Evolutionary conservation across 1,140 invertebrate genomes (phyloP), one percentile per base, ranked within the genome.

Genomic region (Cydia amplana): DNA sequence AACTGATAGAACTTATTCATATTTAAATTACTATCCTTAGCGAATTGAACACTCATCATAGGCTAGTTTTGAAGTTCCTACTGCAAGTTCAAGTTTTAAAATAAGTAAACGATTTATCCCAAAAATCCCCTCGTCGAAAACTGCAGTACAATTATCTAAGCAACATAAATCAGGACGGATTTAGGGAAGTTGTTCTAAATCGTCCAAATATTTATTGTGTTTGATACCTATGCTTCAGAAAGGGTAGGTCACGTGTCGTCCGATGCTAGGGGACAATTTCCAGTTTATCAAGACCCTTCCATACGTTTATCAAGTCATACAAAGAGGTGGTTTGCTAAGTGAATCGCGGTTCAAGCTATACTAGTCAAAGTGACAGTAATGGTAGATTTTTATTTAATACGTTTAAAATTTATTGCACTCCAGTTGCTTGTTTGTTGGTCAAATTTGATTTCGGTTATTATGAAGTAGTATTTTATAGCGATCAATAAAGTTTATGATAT

Each of bases 201-300:
- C 82, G 80, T 85, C 84, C 85, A 87, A 91, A 91, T 88, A 89
- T 89, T 88, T 89, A 88, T 89, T 82, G 79, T 82, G 79, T 83
- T 82, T 75, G 80, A 77, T 83, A 85, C 80, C 78, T 81, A 78
- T 76, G 76, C 82, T 78, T 78, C 77, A 73, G 72, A 87, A 87
- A 88, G 89, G 87, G 87, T 87, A 80, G 72, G 85, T 83, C 88
- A 88, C 88, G 90, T 91, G 87, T 74, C 79, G 70, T 36, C 49
- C 49, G 70, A 74, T 18, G 63, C 76, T 67, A 77, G 70, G 76
- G 83, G 87, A 74, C 65, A 16, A 76, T 2, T 64, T 78, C 88
- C 83, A 86, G 43, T 79, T n/a, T 78, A 74, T 23, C 1, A 43
- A 75, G 82, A 86, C 64, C 9, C 85, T 67, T 32, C 76, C 43